phyloP scores from a whole-genome alignment of 2,888 invertebrate species.

The Pammene aurita region DNA sequence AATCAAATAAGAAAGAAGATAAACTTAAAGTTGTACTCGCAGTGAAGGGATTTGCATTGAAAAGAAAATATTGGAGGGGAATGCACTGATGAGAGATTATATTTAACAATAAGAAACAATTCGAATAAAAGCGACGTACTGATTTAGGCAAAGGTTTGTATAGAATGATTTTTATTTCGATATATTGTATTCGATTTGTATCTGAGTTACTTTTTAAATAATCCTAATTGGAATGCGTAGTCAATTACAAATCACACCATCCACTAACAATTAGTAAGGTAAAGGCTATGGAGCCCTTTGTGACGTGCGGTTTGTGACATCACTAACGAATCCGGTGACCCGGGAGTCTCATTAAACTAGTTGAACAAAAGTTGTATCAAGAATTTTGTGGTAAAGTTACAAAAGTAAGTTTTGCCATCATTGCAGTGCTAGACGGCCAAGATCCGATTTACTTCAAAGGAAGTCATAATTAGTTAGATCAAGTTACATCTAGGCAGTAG shows the following conservation, averaged over 20 bases:
- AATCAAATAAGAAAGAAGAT: too few relatives aligned
- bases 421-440: constrained; percentile 3
- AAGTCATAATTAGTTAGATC: not conserved
- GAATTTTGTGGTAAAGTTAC: constrained; percentile 17
- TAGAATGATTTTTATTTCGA: too few relatives aligned
- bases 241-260: constrained; percentile 19
- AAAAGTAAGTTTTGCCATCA: not conserved
- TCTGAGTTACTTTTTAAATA: not conserved
- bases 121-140: too few relatives aligned
- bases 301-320: constrained; percentile 36
- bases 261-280: constrained; percentile 29
- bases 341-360: constrained; percentile 34
- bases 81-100: too few relatives aligned
- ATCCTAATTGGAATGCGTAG: not conserved
- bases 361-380: constrained; percentile 8
- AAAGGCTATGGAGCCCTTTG: constrained; percentile 33
- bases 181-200: too few relatives aligned
- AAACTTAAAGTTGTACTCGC: too few relatives aligned
- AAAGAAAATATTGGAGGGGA: too few relatives aligned
- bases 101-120: too few relatives aligned
- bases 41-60: too few relatives aligned
- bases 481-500: not conserved
- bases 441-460: not conserved
- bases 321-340: constrained; percentile 38
- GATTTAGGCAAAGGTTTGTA: too few relatives aligned